Conservation (phyloP, 1,140 invertebrate genomes). For the Nasonia vitripennis region DNA sequence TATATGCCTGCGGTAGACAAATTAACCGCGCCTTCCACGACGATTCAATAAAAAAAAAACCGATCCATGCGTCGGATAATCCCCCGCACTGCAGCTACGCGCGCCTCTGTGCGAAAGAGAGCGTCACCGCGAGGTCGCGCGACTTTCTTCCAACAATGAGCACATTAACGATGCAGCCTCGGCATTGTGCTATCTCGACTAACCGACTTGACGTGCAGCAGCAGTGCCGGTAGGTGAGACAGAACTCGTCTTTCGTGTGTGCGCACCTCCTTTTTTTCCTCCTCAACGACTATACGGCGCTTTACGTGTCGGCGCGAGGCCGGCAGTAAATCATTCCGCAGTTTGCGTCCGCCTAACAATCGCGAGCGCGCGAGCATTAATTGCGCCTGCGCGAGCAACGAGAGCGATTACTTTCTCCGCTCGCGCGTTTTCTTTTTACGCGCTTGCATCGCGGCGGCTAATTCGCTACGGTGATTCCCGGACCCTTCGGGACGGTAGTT, state of each 20-base stretch:
- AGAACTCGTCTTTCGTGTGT: constrained; percentile 1
- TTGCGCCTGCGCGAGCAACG: neutral
- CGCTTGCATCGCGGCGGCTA: neutral
- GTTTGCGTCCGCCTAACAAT: constrained; percentile 27
- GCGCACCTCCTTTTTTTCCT: constrained; percentile 24
- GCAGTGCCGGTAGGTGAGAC: constrained; percentile 15
- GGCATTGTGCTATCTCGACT: neutral
- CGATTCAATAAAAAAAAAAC: neutral
- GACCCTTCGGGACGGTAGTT: neutral
- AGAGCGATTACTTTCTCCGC: constrained; percentile 19
- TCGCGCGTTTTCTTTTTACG: neutral
- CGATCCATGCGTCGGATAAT: no score
- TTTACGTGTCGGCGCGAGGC: neutral
- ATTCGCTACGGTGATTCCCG: neutral
- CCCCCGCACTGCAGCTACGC: neutral
- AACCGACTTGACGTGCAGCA: constrained; percentile 5
- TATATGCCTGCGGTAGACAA: neutral
- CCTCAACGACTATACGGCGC: neutral
- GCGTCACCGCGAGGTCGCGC: constrained; percentile 12
- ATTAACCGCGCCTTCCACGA: neutral
- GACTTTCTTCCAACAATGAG: constrained; percentile 32
- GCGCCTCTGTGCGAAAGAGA: constrained; percentile 17
- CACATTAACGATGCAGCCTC: constrained; percentile 7
- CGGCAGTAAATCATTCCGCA: constrained; percentile 11
- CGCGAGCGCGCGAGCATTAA: constrained; percentile 21